Base-by-base conservation (phyloP, 2,797 vertebrate species). In the Pithecia hirsuta region DNA sequence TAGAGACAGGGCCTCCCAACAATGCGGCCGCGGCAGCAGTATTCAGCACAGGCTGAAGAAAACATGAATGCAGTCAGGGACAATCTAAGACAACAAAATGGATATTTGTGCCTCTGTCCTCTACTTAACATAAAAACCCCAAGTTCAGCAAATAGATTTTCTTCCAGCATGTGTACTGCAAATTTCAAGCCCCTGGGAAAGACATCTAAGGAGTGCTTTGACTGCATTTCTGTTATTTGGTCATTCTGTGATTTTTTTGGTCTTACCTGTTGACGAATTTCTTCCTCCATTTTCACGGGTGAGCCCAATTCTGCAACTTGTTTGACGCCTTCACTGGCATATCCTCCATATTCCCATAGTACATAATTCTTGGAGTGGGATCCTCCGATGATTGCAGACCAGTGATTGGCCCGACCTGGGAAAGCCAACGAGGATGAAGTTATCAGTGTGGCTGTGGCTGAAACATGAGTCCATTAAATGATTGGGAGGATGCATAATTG, bases 221-320 rank as follows among this genome's bases (percentile, higher is more conserved):
- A n/a, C 2, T 30, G 39, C 15, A 39, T 93, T 88, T 88, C 26
- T 92, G 41, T 26, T 41, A 44, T 76, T 28, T 7, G 26, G 59
- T 26, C 46, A 39, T 84, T 90, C 61, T 39, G 41, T 50, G 50
- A 44, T 80, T 70, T 64, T 96, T 95, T 95, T 83, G 41, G 81
- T 83, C 98, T 98, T 99, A 99, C 99, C 99, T 99, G 99, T 89
- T 99, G 99, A 67, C 99, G 99, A 98, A 99, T 99, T 98, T 99
- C 99, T 98, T 99, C 99, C 97, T 99, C 99, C 99, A 99, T 99
- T 98, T 99, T 99, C 79, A 99, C 99, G 0, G 99, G 99, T 11
- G 99, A 99, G 4, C 99, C 99, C 98, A 99, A 95, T 96, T 99
- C 99, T 44, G 99, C 99, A 0, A 99, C 99, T 97, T 99, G 99